These are phyloP conservation scores for Bombus consobrinus DNA, from an alignment of 1,140 invertebrate genomes.

Conservation along the genomic window DNA sequence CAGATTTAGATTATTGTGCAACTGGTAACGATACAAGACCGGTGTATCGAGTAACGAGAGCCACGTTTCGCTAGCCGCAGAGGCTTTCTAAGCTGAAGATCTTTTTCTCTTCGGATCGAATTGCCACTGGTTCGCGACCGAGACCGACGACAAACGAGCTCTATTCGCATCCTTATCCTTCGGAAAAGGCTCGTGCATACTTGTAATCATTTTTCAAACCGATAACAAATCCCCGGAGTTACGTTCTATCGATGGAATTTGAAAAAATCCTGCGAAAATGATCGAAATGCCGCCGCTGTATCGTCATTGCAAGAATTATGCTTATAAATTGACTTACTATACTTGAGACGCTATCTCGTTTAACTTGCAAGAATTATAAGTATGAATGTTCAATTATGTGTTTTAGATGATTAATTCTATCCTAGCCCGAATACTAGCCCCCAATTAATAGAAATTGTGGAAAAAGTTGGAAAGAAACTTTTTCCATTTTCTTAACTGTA, in stretches of 20 bases:
- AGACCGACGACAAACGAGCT: constrained; percentile 7
- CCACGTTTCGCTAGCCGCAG: constrained; percentile 27
- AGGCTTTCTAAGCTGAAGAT: constrained; percentile 54
- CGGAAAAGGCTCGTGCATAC: neutral
- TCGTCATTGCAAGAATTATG: neutral
- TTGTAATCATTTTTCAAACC: neutral
- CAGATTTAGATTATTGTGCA: constrained; percentile 46
- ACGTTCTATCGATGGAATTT: neutral
- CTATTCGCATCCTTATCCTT: neutral
- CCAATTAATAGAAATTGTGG: neutral
- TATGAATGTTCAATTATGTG: too few relatives aligned
- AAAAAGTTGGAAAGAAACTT: neutral
- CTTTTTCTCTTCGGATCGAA: constrained; percentile 54
- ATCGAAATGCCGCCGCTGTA: neutral
- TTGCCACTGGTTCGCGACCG: neutral
- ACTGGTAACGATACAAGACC: constrained; percentile 40
- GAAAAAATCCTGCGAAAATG: neutral
- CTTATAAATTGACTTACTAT: neutral
- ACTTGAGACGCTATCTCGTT: too few relatives aligned
- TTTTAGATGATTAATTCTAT: too few relatives aligned
- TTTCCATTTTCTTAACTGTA: neutral
- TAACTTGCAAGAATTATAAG: too few relatives aligned
- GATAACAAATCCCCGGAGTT: neutral
- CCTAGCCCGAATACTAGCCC: too few relatives aligned
- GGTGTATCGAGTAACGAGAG: constrained; percentile 54